phyloP scores from a whole-genome alignment of 2,113 vertebrate species.

The Protobothrops flavoviridis region DNA sequence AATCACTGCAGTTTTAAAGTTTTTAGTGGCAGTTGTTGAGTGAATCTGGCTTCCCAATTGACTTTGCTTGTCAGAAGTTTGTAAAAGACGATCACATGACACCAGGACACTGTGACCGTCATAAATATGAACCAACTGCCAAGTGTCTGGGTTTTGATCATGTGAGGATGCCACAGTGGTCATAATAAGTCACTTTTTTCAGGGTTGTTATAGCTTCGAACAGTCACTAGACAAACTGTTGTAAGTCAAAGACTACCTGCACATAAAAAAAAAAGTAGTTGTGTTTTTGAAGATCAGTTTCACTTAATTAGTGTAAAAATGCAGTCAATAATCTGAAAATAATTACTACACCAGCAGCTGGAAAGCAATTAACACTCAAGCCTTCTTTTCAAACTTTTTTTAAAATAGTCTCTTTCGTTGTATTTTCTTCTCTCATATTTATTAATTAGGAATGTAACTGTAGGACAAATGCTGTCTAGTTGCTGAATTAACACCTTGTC shows the following conservation, averaged over 20 bases:
- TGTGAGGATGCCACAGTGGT: not conserved
- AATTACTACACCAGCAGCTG: slow-evolving; percentile 68
- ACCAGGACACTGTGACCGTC: not conserved
- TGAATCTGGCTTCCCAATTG: not conserved
- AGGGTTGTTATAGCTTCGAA: not conserved
- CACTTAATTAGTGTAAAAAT: slow-evolving; percentile 61
- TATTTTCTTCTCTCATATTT: slow-evolving; percentile 37
- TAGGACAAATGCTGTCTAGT: slow-evolving; percentile 48
- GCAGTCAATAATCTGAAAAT: slow-evolving; percentile 69
- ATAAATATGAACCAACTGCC: not conserved
- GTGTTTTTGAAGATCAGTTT: slow-evolving; percentile 63
- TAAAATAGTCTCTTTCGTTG: not conserved
- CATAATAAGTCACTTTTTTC: not conserved
- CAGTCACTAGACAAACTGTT: not conserved
- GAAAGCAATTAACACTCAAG: slow-evolving; percentile 65
- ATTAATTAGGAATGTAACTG: slow-evolving; percentile 61
- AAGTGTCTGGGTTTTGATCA: not conserved
- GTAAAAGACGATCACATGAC: not conserved
- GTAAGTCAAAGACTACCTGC: not conserved
- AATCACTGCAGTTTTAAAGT: not conserved
- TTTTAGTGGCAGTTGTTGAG: not conserved
- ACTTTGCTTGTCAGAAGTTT: not conserved
- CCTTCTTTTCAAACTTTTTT: slow-evolving; percentile 41
- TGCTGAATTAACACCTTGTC: slow-evolving; percentile 35
- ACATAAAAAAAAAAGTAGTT: slow-evolving; percentile 43